Base-by-base conservation (phyloP, 2,888 invertebrate genomes). In the Heteromyza rotundicornis region DNA sequence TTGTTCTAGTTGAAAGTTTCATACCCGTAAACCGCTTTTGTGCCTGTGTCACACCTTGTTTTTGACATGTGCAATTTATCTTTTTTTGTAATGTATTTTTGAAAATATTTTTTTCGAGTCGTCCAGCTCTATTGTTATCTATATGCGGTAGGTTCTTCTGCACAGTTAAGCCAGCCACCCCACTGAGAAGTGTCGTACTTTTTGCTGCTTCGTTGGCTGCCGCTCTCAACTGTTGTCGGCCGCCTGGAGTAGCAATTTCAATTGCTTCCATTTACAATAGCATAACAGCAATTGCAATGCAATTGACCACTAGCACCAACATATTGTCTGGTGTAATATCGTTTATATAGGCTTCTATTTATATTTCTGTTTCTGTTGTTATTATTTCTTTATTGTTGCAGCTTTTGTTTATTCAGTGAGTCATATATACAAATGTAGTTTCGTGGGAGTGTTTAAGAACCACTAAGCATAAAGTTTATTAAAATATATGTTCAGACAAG, bases 171-270 rank as follows among this genome's bases (percentile, higher is more conserved):
- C n/a, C n/a, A n/a, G n/a, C n/a, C n/a, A n/a, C n/a, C n/a, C n/a
- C 7, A 14, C 10, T 19, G 47, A 47, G 47, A 47, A 47, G 47
- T 47, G 47, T n/a, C n/a, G n/a, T 19, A 47, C 14, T 47, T 47
- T 47, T 47, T 47, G n/a, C 55, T 7, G 57, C 24, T 57, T 57
- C 55, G 56, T 58, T 51, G 40, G 35, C n/a, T n/a, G n/a, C n/a
- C n/a, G 17, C 1, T 35, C 56, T 56, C 16, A 16, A 16, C 10
- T 10, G 22, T 57, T 1, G 44, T 10, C 49, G 36, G 27, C 16
- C 27, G 51, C 22, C 57, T 17, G 44, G 17, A 12, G 53, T 35
- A 53, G 53, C 53, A 35, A 16, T 24, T 57, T 44, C 57, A 27
- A 47, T 49, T 47, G 49, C 24, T 23, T 16, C 12, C 23, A 49